Evolutionary conservation across 2,888 invertebrate species (phyloP).

Genomic region (Phania funesta): DNA sequence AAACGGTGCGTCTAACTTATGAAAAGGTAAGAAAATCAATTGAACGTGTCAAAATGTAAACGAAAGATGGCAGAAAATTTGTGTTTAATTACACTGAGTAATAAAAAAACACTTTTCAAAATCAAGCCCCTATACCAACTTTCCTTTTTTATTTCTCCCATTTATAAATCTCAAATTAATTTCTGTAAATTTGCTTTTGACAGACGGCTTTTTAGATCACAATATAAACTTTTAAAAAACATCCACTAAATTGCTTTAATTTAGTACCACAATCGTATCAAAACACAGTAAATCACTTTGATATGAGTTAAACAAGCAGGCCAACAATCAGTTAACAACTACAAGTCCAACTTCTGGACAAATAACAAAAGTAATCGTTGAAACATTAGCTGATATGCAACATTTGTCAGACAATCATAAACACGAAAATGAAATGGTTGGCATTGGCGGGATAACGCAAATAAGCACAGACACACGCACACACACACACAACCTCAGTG

Average conservation of each 20-base stretch:
- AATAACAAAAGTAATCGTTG: constrained; percentile 17
- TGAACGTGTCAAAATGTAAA: no score
- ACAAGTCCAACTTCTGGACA: constrained; percentile 13
- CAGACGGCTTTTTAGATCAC: constrained; percentile 1
- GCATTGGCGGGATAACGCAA: not conserved
- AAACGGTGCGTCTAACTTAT: no score
- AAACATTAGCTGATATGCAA: constrained; percentile 51
- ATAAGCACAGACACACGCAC: not conserved
- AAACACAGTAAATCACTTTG: constrained; percentile 42
- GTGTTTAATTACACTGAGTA: no score
- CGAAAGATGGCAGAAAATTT: no score
- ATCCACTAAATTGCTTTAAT: constrained; percentile 48
- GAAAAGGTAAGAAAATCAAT: no score
- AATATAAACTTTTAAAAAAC: not conserved
- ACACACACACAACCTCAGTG: not conserved
- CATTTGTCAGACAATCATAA: constrained; percentile 65
- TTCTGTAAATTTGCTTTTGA: not conserved
- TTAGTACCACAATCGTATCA: constrained; percentile 29
- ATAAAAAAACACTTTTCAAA: no score
- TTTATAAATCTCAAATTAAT: not conserved
- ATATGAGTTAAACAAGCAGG: constrained; percentile 40
- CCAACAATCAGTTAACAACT: constrained; percentile 57
- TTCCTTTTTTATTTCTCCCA: no score
- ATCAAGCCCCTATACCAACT: no score
- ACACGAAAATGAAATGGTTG: constrained; percentile 63